A percentile compares a stretch with the other conserved stretches of the same genome.
phyloP scores from a whole-genome alignment of 2,797 vertebrate genomes.

The Acrossocheilus fasciatus region DNA sequence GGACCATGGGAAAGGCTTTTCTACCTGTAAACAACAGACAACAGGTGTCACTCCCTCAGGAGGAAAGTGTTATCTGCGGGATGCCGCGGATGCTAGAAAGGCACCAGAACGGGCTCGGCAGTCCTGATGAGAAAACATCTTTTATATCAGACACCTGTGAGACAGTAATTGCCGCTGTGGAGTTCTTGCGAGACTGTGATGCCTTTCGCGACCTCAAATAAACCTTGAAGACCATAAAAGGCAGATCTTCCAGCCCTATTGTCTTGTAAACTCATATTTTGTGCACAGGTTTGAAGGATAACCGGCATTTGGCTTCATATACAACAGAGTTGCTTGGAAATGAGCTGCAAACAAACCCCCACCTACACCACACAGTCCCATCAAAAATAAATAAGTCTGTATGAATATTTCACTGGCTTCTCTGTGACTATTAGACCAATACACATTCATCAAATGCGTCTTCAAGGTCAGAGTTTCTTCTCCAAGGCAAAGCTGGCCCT shows the following conservation, averaged over 20 bases:
- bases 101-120: conserved; percentile 17
- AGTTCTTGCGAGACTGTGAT: conserved; percentile 21
- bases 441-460: conserved; percentile 54
- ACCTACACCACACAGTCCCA: conserved; percentile 10
- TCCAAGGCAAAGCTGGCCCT: conserved; percentile 31
- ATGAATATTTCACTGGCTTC: conserved; percentile 53
- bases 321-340: conserved; percentile 9
- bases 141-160: conserved; percentile 37
- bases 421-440: conserved; percentile 47
- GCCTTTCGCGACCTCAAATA: conserved; percentile 1
- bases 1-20: conserved; percentile 19
- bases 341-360: conserved; percentile 26
- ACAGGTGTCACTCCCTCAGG: conserved; percentile 38
- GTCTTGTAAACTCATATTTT: conserved; percentile 7
- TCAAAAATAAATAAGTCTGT: conserved; percentile 52
- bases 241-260: background rate
- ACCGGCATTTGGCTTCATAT: background rate
- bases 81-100: background rate
- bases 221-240: conserved; percentile 16
- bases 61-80: conserved; percentile 18
- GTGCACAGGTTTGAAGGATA: conserved; percentile 18
- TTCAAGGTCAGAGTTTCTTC: conserved; percentile 55
- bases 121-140: conserved; percentile 30
- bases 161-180: conserved; percentile 30
- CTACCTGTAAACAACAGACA: conserved; percentile 46